phyloP scores from a whole-genome alignment of 2,113 vertebrate genomes.

The Fregata magnificens region DNA sequence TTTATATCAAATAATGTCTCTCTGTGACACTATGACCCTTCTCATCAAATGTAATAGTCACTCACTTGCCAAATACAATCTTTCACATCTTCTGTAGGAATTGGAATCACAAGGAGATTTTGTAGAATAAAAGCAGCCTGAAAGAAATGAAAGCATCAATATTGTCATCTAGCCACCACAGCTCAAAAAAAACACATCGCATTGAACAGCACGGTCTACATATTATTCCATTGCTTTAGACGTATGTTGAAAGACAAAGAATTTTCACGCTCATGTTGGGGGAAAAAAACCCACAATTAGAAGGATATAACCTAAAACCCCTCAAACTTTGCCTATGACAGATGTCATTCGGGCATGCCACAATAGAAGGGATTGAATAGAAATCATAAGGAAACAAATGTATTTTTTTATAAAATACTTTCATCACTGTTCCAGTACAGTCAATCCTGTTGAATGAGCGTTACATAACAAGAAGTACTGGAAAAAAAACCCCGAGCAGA shows the following conservation, averaged over 20 bases:
- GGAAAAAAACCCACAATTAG: not conserved
- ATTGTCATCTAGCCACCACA: constrained; percentile 80
- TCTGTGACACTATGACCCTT: not conserved
- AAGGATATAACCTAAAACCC: not conserved
- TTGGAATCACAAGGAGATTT: constrained; percentile 93
- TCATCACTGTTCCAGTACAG: not conserved
- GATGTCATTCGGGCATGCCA: not conserved
- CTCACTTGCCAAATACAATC: constrained; percentile 91
- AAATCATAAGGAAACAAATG: not conserved
- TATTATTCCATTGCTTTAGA: not conserved
- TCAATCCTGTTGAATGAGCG: not conserved
- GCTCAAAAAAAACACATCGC: not conserved
- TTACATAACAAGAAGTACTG: not conserved
- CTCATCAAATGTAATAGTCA: constrained; percentile 4
- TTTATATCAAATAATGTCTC: not conserved
- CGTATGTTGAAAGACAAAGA: not conserved
- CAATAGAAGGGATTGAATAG: not conserved
- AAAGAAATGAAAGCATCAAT: constrained; percentile 71
- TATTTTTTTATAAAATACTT: not conserved
- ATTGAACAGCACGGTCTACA: not conserved
- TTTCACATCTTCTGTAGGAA: constrained; percentile 84
- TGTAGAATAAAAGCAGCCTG: constrained; percentile 96
- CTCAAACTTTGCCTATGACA: not conserved
- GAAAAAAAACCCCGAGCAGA: not conserved
- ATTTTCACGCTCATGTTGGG: not conserved